These are phyloP conservation scores for Poecilia picta DNA, from an alignment of 2,797 vertebrate species.

Conservation along the genomic window DNA sequence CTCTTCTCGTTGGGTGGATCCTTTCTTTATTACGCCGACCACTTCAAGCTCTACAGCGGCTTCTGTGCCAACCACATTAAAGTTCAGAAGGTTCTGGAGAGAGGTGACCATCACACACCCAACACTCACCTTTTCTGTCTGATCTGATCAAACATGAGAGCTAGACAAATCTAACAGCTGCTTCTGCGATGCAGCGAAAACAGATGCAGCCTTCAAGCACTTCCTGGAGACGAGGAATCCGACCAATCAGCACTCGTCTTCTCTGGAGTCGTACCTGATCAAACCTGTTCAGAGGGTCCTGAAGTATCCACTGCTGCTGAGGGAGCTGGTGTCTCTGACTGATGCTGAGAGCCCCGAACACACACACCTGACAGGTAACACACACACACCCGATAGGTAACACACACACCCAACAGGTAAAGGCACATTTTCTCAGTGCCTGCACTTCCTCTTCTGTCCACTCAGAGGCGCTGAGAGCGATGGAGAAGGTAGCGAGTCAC, in stretches of 20 bases:
- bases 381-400: constrained; percentile 10
- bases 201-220: constrained; percentile 89
- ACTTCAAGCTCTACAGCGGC: constrained; percentile 97
- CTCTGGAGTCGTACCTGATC: constrained; percentile 95
- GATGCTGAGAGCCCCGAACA: constrained; percentile 90
- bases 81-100: constrained; percentile 95
- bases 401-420: background rate
- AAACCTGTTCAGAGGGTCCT: constrained; percentile 96
- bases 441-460: constrained; percentile 17
- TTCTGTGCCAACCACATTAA: constrained; percentile 97
- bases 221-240: constrained; percentile 93
- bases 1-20: constrained; percentile 93
- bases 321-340: constrained; percentile 91
- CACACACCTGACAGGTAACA: constrained; percentile 72
- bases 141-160: background rate
- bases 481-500: constrained; percentile 96
- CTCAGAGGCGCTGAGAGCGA: constrained; percentile 91
- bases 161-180: background rate
- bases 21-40: constrained; percentile 95
- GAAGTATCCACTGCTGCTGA: constrained; percentile 93
- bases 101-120: constrained; percentile 78
- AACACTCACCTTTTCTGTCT: background rate
- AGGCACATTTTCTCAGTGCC: background rate
- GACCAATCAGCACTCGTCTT: constrained; percentile 94
- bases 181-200: constrained; percentile 83